phyloP scores from a whole-genome alignment of 2,113 vertebrate species.

The Elanoides forficatus region DNA sequence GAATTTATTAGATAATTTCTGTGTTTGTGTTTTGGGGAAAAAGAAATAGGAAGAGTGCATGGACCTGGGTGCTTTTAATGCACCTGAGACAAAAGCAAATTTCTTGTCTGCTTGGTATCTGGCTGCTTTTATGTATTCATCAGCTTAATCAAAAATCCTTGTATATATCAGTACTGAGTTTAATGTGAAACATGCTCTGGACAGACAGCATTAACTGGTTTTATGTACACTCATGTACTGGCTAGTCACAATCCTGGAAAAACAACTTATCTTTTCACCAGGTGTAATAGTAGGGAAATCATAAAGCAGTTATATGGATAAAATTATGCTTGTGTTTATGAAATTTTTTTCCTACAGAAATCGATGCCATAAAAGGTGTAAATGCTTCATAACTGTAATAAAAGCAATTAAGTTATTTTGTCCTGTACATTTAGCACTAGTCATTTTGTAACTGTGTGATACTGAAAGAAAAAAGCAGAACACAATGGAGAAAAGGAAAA shows the following conservation, averaged over 20 bases:
- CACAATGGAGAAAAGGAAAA: not conserved
- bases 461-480: not conserved
- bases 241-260: not conserved
- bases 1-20: not conserved
- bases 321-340: not conserved
- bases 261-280: not conserved
- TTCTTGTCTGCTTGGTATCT: not conserved
- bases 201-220: not conserved
- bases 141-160: not conserved
- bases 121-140: not conserved
- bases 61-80: not conserved
- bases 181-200: not conserved
- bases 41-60: not conserved
- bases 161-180: not conserved
- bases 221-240: not conserved
- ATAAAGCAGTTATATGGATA: not conserved
- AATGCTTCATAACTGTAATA: not conserved
- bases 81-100: not conserved
- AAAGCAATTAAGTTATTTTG: not conserved
- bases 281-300: not conserved
- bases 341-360: not conserved
- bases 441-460: not conserved
- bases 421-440: not conserved
- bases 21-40: not conserved
- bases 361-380: not conserved